Evolutionary conservation across 2,113 vertebrate species (phyloP).

Genomic region (Smithornis capensis): DNA sequence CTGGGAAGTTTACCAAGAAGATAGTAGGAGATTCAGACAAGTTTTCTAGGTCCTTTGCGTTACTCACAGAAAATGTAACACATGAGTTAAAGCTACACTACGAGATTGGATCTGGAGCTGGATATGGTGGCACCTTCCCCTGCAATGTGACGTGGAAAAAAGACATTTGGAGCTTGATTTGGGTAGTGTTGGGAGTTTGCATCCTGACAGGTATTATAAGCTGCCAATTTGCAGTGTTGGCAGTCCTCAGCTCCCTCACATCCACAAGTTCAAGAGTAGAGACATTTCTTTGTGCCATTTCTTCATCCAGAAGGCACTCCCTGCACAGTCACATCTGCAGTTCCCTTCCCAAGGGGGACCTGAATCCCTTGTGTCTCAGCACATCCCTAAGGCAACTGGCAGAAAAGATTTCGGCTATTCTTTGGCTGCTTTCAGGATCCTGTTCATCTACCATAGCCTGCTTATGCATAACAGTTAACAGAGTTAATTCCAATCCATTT

Average conservation of each 20-base stretch:
- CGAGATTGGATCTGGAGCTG: not conserved
- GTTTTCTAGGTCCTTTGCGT: not conserved
- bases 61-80: not conserved
- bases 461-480: not conserved
- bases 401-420: not conserved
- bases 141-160: not conserved
- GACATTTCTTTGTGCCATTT: not conserved
- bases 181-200: not conserved
- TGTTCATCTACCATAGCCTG: accelerated
- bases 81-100: not conserved
- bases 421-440: not conserved
- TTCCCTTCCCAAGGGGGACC: not conserved
- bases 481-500: not conserved
- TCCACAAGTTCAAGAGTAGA: not conserved
- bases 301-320: not conserved
- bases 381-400: not conserved
- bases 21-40: not conserved
- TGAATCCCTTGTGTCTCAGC: not conserved
- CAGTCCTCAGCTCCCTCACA: not conserved
- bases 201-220: not conserved
- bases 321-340: not conserved
- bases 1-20: not conserved
- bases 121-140: not conserved
- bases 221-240: not conserved
- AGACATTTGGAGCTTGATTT: not conserved